Base-by-base conservation (phyloP, 2,888 invertebrate species). In the Pachliopta kotzebuea region DNA sequence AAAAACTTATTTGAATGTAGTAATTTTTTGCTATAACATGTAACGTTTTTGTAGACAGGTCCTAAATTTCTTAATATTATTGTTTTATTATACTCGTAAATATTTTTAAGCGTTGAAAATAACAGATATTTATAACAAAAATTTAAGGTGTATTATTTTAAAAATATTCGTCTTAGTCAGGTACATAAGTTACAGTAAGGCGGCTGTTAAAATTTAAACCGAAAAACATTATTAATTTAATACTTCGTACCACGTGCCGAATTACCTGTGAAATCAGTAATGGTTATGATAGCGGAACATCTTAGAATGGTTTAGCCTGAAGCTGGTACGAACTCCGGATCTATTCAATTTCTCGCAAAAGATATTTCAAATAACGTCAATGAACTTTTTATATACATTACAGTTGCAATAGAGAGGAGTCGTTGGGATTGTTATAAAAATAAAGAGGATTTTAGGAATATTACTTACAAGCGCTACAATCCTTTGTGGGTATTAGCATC, bases 271-370 rank as follows among this genome's bases (percentile, higher is more conserved):
- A 60, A 56, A 60, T 56, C 63, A 54, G 54, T 56, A 56, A 65
- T 65, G 64, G 23, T 45, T 65, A 56, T 60, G 56, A 65, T 65
- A 45, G 60, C 61, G 57, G 61, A 49, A 61, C 56, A 65, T 65
- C 61, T 59, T 54, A 49, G 59, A 62, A 62, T 62, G 62, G 68
- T 71, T 71, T 76, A 74, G 77, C 80, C 80, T 63, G 64, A 66
- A 81, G 79, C 81, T 78, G 76, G 79, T 79, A 81, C 79, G 79
- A 85, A 85, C 77, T 74, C 73, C 73, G 70, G 70, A 74, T 71
- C 79, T 79, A 84, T 84, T 83, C 78, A 83, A 85, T 84, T 80
- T 79, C 78, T 78, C 72, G 76, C 73, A 77, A 58, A 56, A 52
- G 24, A 29, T 63, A 23, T 29, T 50, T 42, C 45, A 45, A 65